Evolutionary conservation across 2,888 invertebrate species (phyloP), one percentile per base, ranked within the genome.

Genomic region (Noctua janthe): DNA sequence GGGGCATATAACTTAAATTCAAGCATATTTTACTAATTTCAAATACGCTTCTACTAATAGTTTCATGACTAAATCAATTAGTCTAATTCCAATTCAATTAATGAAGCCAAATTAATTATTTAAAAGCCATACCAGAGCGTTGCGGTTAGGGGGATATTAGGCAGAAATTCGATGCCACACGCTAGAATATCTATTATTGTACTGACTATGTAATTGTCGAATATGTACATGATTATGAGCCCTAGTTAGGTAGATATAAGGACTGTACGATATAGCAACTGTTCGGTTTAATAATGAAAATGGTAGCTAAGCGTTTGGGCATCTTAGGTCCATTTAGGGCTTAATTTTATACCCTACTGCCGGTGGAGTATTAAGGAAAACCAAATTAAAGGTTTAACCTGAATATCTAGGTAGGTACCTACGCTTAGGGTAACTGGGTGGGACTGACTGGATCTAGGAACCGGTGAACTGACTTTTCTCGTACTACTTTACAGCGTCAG

Each of bases 31-130:
- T n/a, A 39, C 15, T n/a, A 7, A 47, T 54, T 23, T 39, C 1
- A 79, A 78, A 71, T 59, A 54, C 15, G 39, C 7, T 64, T 67
- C n/a, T 54, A 39, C 23, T 67, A 67, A 72, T 59, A 62, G 71
- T 87, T 62, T 54, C 43, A 72, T 47, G 17, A 66, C 29, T 39
- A 72, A 75, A 87, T 66, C 84, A 83, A 76, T 87, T 83, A 69
- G 47, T 54, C 0, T 70, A 70, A 77, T 71, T 56, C 62, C 71
- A 69, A 62, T 87, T 87, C 69, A 69, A 87, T 83, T 69, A 83
- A 77, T 77, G 23, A 66, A 82, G 71, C 17, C 43, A 39, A 72
- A 87, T 87, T 43, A 83, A 87, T 83, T 83, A 83, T 83, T 86
- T 78, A 78, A 77, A 83, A 66, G 78, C 73, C 29, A 43, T 54